A percentile compares a stretch with the other conserved stretches of the same genome.
Conservation (phyloP, 2,113 vertebrate genomes). For the Hemiprocne comata region DNA sequence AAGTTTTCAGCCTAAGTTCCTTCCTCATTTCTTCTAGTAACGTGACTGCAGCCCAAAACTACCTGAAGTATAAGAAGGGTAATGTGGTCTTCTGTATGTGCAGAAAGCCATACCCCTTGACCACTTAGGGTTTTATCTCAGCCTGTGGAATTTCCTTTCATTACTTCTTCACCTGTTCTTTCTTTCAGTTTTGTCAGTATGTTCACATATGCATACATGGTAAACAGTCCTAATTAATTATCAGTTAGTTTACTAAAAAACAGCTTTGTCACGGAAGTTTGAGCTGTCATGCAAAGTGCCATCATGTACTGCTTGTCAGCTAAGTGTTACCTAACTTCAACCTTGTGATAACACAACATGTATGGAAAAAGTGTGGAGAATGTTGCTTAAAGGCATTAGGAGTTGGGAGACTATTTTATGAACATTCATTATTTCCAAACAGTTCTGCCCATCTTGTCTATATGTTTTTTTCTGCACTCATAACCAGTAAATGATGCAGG, state of each 20-base stretch:
- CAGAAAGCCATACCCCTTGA: not conserved
- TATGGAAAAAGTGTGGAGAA: not conserved
- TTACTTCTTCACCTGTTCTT: not conserved
- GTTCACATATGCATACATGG: not conserved
- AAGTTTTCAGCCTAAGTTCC: not conserved
- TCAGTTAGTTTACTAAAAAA: not conserved
- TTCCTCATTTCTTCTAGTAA: not conserved
- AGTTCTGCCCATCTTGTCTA: not conserved
- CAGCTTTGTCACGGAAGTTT: not conserved
- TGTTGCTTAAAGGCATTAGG: not conserved
- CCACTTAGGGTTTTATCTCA: not conserved
- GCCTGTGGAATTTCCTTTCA: not conserved
- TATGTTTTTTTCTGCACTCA: not conserved
- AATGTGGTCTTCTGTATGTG: not conserved
- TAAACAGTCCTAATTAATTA: not conserved
- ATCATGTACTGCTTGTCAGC: not conserved
- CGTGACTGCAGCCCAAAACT: not conserved
- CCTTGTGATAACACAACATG: not conserved
- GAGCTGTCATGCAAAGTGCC: not conserved
- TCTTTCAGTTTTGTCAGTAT: not conserved
- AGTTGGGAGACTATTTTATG: not conserved
- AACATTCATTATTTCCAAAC: not conserved
- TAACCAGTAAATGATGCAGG: fast-evolving
- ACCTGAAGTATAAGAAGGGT: not conserved
- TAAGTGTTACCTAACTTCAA: not conserved